Conservation (phyloP, 2,888 invertebrate genomes). For the Drosophila dives region DNA sequence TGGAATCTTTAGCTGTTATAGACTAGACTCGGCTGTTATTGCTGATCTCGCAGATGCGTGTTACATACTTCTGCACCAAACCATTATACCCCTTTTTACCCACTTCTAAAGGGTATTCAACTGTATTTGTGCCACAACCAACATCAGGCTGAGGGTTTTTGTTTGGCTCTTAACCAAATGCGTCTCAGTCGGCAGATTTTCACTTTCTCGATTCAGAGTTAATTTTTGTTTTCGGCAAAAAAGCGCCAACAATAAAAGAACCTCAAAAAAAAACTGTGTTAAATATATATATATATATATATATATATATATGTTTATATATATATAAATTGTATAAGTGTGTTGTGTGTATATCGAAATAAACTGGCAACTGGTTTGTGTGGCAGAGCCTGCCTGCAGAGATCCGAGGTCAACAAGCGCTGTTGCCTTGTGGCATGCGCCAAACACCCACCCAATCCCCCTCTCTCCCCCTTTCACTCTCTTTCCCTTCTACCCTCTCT, state of each 20-base stretch:
- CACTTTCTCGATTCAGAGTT: neutral
- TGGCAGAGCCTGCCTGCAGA: conserved; percentile 5
- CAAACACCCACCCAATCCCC: neutral
- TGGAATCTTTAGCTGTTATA: neutral
- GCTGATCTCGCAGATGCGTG: neutral
- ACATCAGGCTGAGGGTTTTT: neutral
- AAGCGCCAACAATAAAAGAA: conserved; percentile 21
- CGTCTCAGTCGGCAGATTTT: neutral
- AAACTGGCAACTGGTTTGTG: conserved; percentile 8
- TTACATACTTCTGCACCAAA: neutral
- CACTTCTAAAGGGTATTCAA: neutral
- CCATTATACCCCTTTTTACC: neutral
- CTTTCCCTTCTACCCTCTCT: neutral
- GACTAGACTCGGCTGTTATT: neutral
- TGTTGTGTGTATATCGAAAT: neutral
- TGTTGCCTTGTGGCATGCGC: conserved; percentile 16
- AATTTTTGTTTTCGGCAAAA: neutral
- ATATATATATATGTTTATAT: neutral
- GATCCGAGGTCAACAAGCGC: conserved; percentile 25
- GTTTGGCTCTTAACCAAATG: neutral
- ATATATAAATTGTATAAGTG: no score
- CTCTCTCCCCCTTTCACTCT: neutral
- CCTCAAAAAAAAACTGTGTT: neutral
- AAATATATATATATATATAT: neutral
- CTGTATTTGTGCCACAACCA: neutral